Percentiles rank a stretch among this genome's conserved stretches.
phyloP scores from a whole-genome alignment of 1,140 invertebrate species.

The Penaeus vannamei region DNA sequence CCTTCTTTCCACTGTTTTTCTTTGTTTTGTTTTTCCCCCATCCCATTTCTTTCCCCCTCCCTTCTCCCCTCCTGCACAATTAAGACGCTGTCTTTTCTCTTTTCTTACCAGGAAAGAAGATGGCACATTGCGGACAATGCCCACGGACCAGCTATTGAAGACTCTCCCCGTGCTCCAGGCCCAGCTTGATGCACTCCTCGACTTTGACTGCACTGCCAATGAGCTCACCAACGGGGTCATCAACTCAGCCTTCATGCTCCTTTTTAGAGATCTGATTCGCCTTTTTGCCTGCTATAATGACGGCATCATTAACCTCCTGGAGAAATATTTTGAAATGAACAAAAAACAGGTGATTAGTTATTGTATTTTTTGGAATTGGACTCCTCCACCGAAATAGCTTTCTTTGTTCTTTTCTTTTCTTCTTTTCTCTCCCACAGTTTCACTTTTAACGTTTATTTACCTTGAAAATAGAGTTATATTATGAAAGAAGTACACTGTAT shows the following conservation, averaged over 20 bases:
- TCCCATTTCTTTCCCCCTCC: not conserved
- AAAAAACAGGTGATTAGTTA: constrained; percentile 81
- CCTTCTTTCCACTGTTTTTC: not conserved
- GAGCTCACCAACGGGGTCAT: constrained; percentile 99
- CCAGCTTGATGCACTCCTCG: constrained; percentile 94
- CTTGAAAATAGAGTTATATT: too few relatives aligned
- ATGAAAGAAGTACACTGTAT: too few relatives aligned
- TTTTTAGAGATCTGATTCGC: constrained; percentile 98
- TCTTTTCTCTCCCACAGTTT: too few relatives aligned
- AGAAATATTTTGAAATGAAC: constrained; percentile 99
- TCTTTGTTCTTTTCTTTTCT: too few relatives aligned
- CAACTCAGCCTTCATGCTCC: constrained; percentile 97
- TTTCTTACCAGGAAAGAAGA: constrained; percentile 87
- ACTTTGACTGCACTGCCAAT: constrained; percentile 97
- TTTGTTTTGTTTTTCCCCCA: not conserved
- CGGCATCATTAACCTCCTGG: constrained; percentile 98
- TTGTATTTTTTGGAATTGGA: not conserved
- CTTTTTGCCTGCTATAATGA: constrained; percentile 99
- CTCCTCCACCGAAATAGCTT: too few relatives aligned
- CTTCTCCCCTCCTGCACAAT: not conserved
- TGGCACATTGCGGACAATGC: constrained; percentile 96
- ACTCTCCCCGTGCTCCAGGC: constrained; percentile 95
- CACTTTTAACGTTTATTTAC: too few relatives aligned
- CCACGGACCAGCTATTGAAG: constrained; percentile 96
- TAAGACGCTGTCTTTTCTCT: not conserved